These are phyloP conservation scores for Lamprotornis superbus DNA, from an alignment of 2,113 vertebrate species.

Conservation along the genomic window DNA sequence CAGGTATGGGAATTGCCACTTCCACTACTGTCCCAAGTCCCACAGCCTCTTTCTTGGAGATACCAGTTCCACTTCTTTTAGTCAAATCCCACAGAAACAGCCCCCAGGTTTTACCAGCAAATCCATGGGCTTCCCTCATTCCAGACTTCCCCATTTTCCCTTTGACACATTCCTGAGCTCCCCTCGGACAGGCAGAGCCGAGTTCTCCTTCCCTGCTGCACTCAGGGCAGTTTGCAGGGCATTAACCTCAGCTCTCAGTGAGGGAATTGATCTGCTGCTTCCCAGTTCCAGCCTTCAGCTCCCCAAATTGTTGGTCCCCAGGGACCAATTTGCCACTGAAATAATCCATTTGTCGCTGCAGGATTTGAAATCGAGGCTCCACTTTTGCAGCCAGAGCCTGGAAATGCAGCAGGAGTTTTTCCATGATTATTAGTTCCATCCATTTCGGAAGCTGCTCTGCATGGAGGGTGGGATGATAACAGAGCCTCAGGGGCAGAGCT, in stretches of 20 bases:
- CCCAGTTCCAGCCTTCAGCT: background rate
- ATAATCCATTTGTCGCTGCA: conserved; percentile 60
- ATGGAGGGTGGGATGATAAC: background rate
- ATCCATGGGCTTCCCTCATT: rapidly evolving
- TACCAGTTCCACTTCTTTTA: background rate
- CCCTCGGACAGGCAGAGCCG: background rate
- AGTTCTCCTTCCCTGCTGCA: background rate
- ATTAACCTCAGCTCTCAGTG: conserved; percentile 2
- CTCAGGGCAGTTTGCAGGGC: background rate
- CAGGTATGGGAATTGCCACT: background rate
- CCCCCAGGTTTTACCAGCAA: background rate
- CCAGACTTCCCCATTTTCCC: background rate
- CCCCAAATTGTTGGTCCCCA: background rate
- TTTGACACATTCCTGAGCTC: background rate
- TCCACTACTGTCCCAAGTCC: background rate
- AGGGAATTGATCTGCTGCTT: background rate
- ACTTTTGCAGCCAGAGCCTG: background rate
- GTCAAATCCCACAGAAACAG: background rate
- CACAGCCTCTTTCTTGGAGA: background rate
- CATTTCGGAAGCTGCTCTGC: conserved; percentile 31
- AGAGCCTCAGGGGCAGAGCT: conserved; percentile 28
- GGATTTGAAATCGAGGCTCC: conserved; percentile 13
- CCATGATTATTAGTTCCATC: conserved; percentile 38
- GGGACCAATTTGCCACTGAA: conserved; percentile 33
- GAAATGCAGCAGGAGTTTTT: background rate